Evolutionary conservation across 2,888 invertebrate genomes (phyloP), one percentile per base, ranked within the genome.

Genomic region (Euzophera pinguis): DNA sequence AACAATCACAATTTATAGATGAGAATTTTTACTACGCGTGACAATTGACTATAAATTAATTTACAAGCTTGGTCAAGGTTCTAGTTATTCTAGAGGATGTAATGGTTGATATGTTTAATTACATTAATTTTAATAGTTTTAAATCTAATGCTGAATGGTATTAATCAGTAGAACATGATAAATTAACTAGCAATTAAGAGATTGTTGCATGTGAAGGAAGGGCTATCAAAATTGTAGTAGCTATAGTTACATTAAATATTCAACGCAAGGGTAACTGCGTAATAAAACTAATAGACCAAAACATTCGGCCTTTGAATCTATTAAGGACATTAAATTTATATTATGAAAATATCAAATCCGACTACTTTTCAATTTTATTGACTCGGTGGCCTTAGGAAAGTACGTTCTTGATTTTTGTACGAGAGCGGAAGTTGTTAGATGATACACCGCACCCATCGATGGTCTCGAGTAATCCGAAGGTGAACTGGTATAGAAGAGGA

Each of bases 271-370:
- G 82, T 81, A 87, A 87, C 85, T 65, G 68, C 83, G 72, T 81
- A 76, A 88, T 88, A 82, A 85, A 88, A 81, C 74, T 77, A 80
- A 82, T 83, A 81, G 74, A 73, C 75, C 71, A 78, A 82, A 80
- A 78, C 73, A 70, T 74, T 60, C 78, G 84, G 79, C 84, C 84
- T 89, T 75, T 75, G 71, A 69, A 62, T 69, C 63, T 71, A 66
- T 65, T 78, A 78, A 79, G 78, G 73, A 82, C 74, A 73, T 77
- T 71, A 70, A 56, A 69, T 70, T 65, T 69, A 51, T 80, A 75
- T 78, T 76, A 76, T 75, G 71, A 81, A 81, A 83, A 79, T 67
- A 79, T 56, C 74, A 75, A 76, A 81, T 75, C 71, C 64, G 69
- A 76, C 70, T 71, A 71, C 78, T 81, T 85, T 81, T 84, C 73